Base-by-base conservation (phyloP, 2,888 invertebrate species). In the Leucophenga montana region DNA sequence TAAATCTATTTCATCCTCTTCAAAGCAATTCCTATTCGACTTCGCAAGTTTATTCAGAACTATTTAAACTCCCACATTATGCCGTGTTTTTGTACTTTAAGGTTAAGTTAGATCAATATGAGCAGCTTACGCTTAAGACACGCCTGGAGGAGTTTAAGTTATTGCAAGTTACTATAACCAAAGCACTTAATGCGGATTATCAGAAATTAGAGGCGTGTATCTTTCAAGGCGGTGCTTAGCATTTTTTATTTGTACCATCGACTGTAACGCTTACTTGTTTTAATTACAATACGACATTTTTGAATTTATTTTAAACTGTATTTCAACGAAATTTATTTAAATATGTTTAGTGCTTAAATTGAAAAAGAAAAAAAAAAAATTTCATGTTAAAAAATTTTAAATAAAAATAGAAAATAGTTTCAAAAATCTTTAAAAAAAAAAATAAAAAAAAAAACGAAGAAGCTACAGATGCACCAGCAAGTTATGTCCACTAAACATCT, bases 401-500 rank as follows among this genome's bases (percentile, higher is more conserved):
- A 56, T 18, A 13, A 20, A 27, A 56, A 20, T 14, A 27, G 11
- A 27, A 56, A 56, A 44, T 14, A 16, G 44, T 48, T 50, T 16
- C 39, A 9, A 46, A 50, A 9, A 27, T 20, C 13, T 2, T 8
- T 20, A 18, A 56, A 56, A 22, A 22, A 56, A 53, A 53, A 53
- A 18, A 18, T 6, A 20, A 18, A 14, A 16, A 5, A 18, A 53
- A 4, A n/a, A 50, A 50, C 14, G 9, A 8, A 8, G n/a, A 50
- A 50, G 13, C 22, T 27, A 57, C 18, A 27, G 27, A 14, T 31
- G 27, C 1, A 59, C 13, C 13, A 20, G 22, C 22, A 18, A n/a
- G 16, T 16, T 53, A 18, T 56, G 56, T 56, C 3, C 16, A 44
- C 14, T 9, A 66, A 65, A 44, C 68, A 66, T 57, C 18, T 69